phyloP scores from a whole-genome alignment of 1,140 invertebrate species.

The Acromyrmex echinatior region DNA sequence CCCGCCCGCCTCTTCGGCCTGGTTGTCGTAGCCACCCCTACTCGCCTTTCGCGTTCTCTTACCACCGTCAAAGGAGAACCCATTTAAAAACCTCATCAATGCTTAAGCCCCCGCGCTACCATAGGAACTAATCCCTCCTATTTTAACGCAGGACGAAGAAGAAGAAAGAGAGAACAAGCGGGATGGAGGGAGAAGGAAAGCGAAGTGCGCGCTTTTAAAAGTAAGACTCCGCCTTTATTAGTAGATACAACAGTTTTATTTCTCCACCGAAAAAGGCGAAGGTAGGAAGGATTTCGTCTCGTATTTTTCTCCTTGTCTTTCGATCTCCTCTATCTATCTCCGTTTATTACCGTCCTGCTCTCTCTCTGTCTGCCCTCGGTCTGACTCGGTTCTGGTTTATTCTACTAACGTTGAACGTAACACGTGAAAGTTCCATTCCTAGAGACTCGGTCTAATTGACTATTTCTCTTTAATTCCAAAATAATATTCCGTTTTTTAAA shows the following conservation, averaged over 20 bases:
- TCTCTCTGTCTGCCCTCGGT: conserved; percentile 2
- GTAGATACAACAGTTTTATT: conserved; percentile 85
- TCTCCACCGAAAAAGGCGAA: conserved; percentile 75
- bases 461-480: conserved; percentile 32
- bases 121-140: conserved; percentile 87
- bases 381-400: conserved; percentile 39
- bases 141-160: conserved; percentile 84
- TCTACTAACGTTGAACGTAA: conserved; percentile 52
- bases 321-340: conserved; percentile 26
- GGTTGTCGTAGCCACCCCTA: conserved; percentile 67
- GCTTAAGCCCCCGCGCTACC: conserved; percentile 86
- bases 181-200: conserved; percentile 24
- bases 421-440: conserved; percentile 17
- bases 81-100: conserved; percentile 88
- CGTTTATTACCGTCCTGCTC: not conserved
- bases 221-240: conserved; percentile 86
- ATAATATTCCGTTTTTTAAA: conserved; percentile 16
- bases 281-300: conserved; percentile 43
- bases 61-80: conserved; percentile 86
- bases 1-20: conserved; percentile 68
- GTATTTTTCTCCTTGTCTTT: conserved; percentile 58
- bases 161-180: conserved; percentile 56
- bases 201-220: conserved; percentile 84
- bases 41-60: conserved; percentile 69
- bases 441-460: conserved; percentile 66